Evolutionary conservation across 2,888 invertebrate species (phyloP), one percentile per base, ranked within the genome.

Genomic region (Ceramica pisi): DNA sequence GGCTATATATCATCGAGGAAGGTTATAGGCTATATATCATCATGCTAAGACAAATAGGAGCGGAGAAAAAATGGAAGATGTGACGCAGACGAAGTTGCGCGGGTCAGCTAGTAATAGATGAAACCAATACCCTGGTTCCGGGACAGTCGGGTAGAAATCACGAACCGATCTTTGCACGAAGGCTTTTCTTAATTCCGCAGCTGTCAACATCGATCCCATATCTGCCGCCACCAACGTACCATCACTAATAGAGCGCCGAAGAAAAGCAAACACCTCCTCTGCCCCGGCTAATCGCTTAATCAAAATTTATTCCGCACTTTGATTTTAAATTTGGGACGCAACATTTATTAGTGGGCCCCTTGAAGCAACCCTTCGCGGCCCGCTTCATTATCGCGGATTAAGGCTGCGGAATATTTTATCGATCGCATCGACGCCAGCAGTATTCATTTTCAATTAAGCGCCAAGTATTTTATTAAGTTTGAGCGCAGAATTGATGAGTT

Each of bases 361-460:
- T 92, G 87, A 90, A 90, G 91, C 94, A 95, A 94, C 95, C 95
- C 95, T 95, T 94, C 94, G 93, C 91, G 90, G 90, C 88, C 89
- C 80, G 92, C 93, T 95, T 96, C 95, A 96, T 96, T 95, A 96
- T 95, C 95, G 94, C 91, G 96, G 96, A 96, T 96, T 96, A 96
- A 94, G 92, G 93, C 94, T 94, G 95, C 90, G 95, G 95, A 94
- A 95, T 95, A 95, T 95, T 95, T 94, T 93, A 95, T 95, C 95
- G 96, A 96, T 95, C 95, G 92, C 89, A 91, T 92, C 91, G 90
- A 89, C 89, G 88, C 87, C 86, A 91, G 92, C 93, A 94, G 95
- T 95, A 96, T 95, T 96, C 96, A 95, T 96, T 96, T 96, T 96
- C 96, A 96, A 96, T 96, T 95, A 96, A 95, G 95, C 95, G 92